These are phyloP conservation scores for Embidobia sp. DNA, from an alignment of 2,888 invertebrate species.

Conservation along the genomic window DNA sequence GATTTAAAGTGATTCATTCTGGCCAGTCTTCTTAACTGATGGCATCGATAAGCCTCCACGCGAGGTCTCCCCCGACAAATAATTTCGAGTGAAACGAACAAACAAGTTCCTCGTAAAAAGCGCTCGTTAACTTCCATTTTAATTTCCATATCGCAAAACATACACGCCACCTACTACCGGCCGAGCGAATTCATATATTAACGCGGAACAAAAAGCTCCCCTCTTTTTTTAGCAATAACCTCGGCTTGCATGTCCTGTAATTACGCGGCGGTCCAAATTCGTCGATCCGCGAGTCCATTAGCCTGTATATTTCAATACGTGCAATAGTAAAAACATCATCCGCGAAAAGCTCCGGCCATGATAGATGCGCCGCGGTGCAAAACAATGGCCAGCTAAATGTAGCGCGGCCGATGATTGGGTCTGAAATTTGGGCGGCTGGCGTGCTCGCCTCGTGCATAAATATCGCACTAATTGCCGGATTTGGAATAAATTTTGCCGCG, in stretches of 20 bases:
- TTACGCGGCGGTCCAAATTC: constrained; percentile 35
- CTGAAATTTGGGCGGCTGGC: constrained; percentile 62
- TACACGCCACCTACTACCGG: constrained; percentile 24
- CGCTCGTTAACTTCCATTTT: constrained; percentile 28
- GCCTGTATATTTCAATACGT: constrained; percentile 37
- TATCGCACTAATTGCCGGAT: constrained; percentile 76
- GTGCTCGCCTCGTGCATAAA: constrained; percentile 73
- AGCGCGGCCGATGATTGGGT: constrained; percentile 55
- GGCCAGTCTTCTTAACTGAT: too few species aligned
- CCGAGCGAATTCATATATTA: constrained; percentile 12
- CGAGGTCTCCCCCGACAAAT: too few species aligned
- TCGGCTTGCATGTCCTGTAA: constrained; percentile 22
- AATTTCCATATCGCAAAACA: constrained; percentile 37
- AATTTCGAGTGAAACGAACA: constrained; percentile 15
- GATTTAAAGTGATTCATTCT: too few species aligned
- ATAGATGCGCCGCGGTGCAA: constrained; percentile 45
- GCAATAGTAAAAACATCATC: constrained; percentile 39
- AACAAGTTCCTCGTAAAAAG: constrained; percentile 32
- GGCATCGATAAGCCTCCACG: too few species aligned
- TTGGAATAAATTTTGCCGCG: constrained; percentile 75
- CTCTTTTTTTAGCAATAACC: constrained; percentile 15
- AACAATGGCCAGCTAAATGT: constrained; percentile 52
- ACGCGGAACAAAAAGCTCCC: constrained; percentile 7
- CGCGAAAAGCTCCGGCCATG: constrained; percentile 43
- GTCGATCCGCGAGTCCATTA: constrained; percentile 43